phyloP scores from a whole-genome alignment of 53 echinoderm and acorn worm species.

The Henricia sp. region DNA sequence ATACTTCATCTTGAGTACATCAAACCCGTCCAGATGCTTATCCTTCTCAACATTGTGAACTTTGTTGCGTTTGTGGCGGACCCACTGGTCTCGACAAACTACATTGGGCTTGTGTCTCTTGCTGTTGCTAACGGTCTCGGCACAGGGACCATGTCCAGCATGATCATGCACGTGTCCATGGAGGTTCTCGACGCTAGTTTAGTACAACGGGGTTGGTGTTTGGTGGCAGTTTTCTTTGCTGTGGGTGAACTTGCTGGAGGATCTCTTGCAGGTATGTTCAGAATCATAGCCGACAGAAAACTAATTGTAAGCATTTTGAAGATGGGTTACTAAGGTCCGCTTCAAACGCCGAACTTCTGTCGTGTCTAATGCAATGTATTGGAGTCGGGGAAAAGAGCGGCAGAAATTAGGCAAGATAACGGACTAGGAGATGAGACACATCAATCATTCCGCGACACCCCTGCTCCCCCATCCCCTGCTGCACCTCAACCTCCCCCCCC shows the following conservation, averaged over 20 bases:
- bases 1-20: constrained; percentile 29
- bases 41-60: constrained; percentile 43
- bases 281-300: no score
- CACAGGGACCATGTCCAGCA: constrained; percentile 23
- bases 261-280: constrained; percentile 41
- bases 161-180: constrained; percentile 28
- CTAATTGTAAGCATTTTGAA: no score
- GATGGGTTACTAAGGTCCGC: no score
- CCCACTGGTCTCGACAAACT: constrained; percentile 8
- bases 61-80: constrained; percentile 44
- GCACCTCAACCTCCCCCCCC: no score
- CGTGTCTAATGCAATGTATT: not conserved
- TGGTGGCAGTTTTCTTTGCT: constrained; percentile 25
- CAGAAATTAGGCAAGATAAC: not conserved
- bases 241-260: constrained; percentile 53
- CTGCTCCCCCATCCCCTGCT: not conserved
- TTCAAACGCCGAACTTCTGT: constrained; percentile 6
- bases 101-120: not conserved
- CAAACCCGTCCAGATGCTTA: constrained; percentile 39
- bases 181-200: constrained; percentile 16
- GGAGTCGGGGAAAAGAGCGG: not conserved
- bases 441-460: not conserved
- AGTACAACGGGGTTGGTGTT: constrained; percentile 23
- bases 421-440: not conserved
- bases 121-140: constrained; percentile 54